Percentiles rank a stretch among this genome's conserved stretches.
These are phyloP conservation scores for Ceratotherium simum DNA, from an alignment of 2,113 vertebrate species.

Conservation along the genomic window DNA sequence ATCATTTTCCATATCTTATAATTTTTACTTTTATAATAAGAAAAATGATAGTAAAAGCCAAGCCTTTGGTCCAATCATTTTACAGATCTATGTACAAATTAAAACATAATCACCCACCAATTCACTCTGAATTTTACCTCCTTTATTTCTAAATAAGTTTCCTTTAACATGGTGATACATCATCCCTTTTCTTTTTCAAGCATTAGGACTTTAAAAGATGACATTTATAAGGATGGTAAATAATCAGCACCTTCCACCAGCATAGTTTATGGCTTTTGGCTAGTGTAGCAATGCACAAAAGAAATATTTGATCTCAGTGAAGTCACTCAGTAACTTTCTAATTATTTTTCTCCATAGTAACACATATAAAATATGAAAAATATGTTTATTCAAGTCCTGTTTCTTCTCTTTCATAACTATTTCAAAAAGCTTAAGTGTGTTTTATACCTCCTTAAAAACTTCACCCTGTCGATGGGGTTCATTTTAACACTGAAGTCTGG, in stretches of 20 bases:
- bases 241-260: not conserved
- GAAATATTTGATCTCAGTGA: conserved; percentile 56
- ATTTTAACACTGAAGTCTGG: not conserved
- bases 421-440: conserved; percentile 50
- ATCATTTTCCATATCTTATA: not conserved
- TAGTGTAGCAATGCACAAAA: not conserved
- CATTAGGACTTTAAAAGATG: not conserved
- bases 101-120: not conserved
- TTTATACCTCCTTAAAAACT: conserved; percentile 54
- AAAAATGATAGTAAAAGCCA: not conserved
- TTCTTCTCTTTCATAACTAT: conserved; percentile 46
- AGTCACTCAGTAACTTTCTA: conserved; percentile 29
- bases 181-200: not conserved
- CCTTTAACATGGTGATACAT: not conserved
- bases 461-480: conserved; percentile 9
- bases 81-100: not conserved
- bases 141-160: not conserved
- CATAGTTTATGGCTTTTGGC: not conserved
- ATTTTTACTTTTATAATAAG: conserved; percentile 33
- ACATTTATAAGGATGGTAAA: not conserved
- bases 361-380: conserved; percentile 65
- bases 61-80: not conserved
- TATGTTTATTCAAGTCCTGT: conserved; percentile 34
- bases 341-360: conserved; percentile 63
- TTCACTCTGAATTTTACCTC: not conserved